phyloP scores from a whole-genome alignment of 2,888 invertebrate genomes.

The Copidosoma aretas region DNA sequence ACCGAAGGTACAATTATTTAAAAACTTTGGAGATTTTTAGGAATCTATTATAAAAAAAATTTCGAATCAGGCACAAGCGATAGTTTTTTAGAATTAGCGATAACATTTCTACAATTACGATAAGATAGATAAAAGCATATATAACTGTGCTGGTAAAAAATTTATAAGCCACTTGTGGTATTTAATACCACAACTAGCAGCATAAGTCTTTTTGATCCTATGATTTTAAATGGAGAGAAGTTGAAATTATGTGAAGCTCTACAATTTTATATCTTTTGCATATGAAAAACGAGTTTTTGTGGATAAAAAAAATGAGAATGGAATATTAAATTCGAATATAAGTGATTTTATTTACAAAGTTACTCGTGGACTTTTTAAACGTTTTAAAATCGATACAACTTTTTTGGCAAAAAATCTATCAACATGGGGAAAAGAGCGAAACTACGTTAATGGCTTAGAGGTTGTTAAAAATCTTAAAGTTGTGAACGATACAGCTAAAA shows the following conservation, averaged over 20 bases:
- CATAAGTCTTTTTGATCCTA: not conserved
- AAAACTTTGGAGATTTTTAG: conserved; percentile 24
- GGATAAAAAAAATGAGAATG: conserved; percentile 4
- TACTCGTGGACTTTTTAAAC: not conserved
- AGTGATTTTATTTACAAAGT: conserved; percentile 4
- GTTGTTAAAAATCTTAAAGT: not conserved
- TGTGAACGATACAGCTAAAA: not conserved
- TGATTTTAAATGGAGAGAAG: not conserved
- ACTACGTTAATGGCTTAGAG: conserved; percentile 7
- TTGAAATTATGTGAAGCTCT: not conserved
- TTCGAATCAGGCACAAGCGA: not conserved
- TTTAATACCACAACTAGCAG: not conserved
- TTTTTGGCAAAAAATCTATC: conserved; percentile 9
- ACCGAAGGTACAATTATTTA: not conserved
- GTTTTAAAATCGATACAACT: not conserved
- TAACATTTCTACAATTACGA: conserved; percentile 4
- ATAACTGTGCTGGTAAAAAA: not conserved
- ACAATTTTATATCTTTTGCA: not conserved
- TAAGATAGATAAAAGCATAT: not conserved
- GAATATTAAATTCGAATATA: not conserved
- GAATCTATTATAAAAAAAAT: conserved; percentile 30
- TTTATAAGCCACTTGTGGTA: conserved; percentile 5
- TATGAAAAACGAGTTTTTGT: not conserved
- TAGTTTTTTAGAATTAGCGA: conserved; percentile 13
- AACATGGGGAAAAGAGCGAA: conserved; percentile 9